phyloP scores from a whole-genome alignment of 2,888 invertebrate species.

The Amphipoea oculea region DNA sequence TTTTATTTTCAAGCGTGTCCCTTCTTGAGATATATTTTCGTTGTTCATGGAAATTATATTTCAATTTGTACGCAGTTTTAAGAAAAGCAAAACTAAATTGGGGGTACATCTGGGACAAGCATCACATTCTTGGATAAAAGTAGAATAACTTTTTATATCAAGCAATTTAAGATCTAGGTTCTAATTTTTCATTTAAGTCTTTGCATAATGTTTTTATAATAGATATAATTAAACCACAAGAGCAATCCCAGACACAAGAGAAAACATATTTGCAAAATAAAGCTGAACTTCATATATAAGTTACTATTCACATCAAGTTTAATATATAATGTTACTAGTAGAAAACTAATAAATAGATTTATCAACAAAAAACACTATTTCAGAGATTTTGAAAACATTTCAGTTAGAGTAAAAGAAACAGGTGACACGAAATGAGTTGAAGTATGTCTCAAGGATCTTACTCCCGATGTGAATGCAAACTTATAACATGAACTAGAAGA shows the following conservation, averaged over 20 bases:
- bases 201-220: conserved; percentile 56
- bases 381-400: not conserved
- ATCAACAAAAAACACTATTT: not conserved
- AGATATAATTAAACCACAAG: conserved; percentile 66
- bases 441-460: not conserved
- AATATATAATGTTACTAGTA: not conserved
- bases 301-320: conserved; percentile 69
- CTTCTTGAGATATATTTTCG: conserved; percentile 9
- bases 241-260: conserved; percentile 79
- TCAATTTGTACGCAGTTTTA: conserved; percentile 32
- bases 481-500: conserved; percentile 72
- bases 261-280: conserved; percentile 80
- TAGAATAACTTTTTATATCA: conserved; percentile 65
- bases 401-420: not conserved
- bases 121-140: conserved; percentile 81
- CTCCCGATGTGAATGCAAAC: conserved; percentile 73
- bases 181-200: conserved; percentile 61
- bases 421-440: not conserved
- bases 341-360: conserved; percentile 2
- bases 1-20: conserved; percentile 46
- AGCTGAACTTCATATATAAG: conserved; percentile 72
- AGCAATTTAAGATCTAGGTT: conserved; percentile 72
- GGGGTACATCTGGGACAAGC: conserved; percentile 77
- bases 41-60: conserved; percentile 12
- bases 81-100: conserved; percentile 71